Evolutionary conservation across 2,888 invertebrate genomes (phyloP), one percentile per base, ranked within the genome.

Genomic region (Sylvicola fuscatus): DNA sequence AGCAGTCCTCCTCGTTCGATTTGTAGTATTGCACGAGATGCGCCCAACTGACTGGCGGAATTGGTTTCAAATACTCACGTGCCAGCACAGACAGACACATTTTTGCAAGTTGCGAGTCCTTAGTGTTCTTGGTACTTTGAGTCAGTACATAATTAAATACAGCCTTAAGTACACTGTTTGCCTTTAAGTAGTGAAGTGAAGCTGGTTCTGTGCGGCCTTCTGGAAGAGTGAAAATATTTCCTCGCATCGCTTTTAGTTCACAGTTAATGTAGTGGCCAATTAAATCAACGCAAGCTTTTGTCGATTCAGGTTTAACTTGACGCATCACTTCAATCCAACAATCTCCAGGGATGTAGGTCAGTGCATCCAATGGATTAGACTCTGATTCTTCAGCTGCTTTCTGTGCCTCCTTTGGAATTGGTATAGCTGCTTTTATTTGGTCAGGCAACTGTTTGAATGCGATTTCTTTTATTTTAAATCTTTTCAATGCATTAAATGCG

Each of bases 1-100:
- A 21, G 21, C 21, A 21, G 8, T 6, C 5, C 4, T 8, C 21
- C 8, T 21, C 21, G 8, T 21, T 4, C 4, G 5, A 6, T 21
- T 21, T 21, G 21, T 21, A 21, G 21, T 21, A 21, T 8, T 21
- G 21, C 8, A 6, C 8, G 21, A 74, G 49, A 49, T 70, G 70
- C 38, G 56, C 57, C 63, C 72, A 64, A 46, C 72, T 66, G 14
- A 68, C 43, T 1, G 75, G 74, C 0, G 77, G 75, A 30, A 75
- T 54, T 0, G 72, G 70, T 42, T 65, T 65, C 1, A 61, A 52
- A 48, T 64, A 69, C 40, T 65, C 61, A 1, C 60, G 46, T 1
- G 63, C 21, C 21, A 21, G 54, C 27, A 68, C 61, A 17, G 59
- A 49, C 33, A 74, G 51, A 37, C 70, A 68, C 7, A 65, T 56